These are phyloP conservation scores for Papilio polyxenes DNA, from an alignment of 1,140 invertebrate genomes.

Conservation along the genomic window DNA sequence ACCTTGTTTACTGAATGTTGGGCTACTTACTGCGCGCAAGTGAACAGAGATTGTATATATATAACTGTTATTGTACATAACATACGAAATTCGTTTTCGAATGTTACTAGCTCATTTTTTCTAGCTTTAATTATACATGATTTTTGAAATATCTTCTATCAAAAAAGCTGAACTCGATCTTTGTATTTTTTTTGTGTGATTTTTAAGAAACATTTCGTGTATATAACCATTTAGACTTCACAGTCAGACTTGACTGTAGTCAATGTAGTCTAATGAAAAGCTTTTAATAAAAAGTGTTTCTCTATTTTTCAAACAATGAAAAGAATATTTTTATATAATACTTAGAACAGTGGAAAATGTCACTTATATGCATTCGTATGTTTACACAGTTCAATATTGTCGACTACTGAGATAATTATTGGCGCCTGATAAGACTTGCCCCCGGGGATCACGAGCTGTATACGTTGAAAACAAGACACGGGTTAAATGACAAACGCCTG, in stretches of 20 bases:
- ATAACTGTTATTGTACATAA: too few species aligned
- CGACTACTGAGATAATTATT: not conserved
- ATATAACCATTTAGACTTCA: too few species aligned
- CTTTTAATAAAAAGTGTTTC: not conserved
- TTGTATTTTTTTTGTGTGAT: too few species aligned
- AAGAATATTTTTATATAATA: not conserved
- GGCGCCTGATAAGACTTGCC: conserved; percentile 9
- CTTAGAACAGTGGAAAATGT: not conserved
- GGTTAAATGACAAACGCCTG: not conserved
- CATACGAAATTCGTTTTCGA: too few species aligned
- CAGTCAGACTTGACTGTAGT: too few species aligned
- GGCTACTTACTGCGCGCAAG: not conserved
- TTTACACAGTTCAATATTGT: not conserved
- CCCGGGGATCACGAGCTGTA: not conserved
- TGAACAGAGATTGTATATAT: not conserved
- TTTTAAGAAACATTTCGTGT: too few species aligned
- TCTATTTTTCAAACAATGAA: not conserved
- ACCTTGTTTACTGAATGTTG: conserved; percentile 25
- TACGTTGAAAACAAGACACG: not conserved
- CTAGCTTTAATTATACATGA: too few species aligned
- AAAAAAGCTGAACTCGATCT: too few species aligned
- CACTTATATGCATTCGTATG: not conserved
- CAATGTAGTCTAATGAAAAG: too few species aligned
- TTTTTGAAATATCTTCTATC: too few species aligned
- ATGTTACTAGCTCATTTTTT: too few species aligned